Evolutionary conservation across 2,113 vertebrate species (phyloP), one percentile per base, ranked within the genome.

Genomic region (Gymnorhina tibicen): DNA sequence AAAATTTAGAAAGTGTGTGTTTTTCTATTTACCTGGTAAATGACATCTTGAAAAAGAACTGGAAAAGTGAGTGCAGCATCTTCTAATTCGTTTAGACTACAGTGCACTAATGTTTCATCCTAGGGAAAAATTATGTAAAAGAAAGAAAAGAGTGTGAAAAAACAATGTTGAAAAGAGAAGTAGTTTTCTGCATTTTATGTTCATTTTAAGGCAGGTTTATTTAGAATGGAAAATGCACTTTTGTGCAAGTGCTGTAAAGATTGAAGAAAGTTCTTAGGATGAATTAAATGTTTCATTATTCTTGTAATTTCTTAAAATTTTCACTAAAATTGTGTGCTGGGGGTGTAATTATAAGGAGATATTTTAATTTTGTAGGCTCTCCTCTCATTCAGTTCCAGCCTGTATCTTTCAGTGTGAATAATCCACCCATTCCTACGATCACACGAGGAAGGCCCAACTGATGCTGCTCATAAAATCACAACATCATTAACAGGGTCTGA

Each of bases 41-140:
- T 99, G 93, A 99, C 99, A 97, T 99, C 99, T 98, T 99, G 99
- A 94, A 99, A 99, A 97, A 99, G 99, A 77, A 99, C 99, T 91
- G 99, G 99, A 96, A 99, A 99, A 79, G 99, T 99, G 91, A 99
- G 99, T 91, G 99, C 99, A 95, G 99, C 99, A 86, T 99, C 99
- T 97, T 99, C 99, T 97, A 99, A 98, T 94, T 99, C 99, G 73
- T 99, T 99, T 97, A 99, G 98, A 98, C 99, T 99, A 98, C 99
- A 99, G 97, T 99, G 99, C 92, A 99, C 99, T 98, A 99, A 96
- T 28, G 99, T 99, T 98, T 99, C 99, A 98, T 99, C 99, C 99
- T 99, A 86, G 33, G 62, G 66, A 58, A 46, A 81, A 42, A 49
- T 9, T 3, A 47, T 3, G 27, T 8, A 14, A 69, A 56, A 69